A percentile compares a stretch with the other conserved stretches of the same genome.
These are phyloP conservation scores for Oenanthe oenanthe DNA, from an alignment of 2,113 vertebrate genomes.

Conservation along the genomic window DNA sequence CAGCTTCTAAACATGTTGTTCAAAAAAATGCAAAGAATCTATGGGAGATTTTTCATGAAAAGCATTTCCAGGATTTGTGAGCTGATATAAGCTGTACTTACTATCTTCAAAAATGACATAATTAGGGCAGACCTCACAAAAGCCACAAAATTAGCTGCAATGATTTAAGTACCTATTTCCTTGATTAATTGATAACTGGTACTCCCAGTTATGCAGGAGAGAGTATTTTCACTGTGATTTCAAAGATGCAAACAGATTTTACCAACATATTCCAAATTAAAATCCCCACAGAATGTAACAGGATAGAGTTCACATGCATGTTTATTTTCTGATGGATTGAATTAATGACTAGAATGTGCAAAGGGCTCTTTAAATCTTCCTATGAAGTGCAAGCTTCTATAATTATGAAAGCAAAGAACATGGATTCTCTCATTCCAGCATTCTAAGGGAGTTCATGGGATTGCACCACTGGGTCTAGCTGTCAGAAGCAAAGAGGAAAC, in stretches of 20 bases:
- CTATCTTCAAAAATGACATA: background rate
- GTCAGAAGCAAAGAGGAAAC: background rate
- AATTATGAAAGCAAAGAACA: accelerated
- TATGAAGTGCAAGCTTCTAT: background rate
- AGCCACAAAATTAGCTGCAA: background rate
- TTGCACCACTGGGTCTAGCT: background rate
- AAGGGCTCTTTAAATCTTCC: background rate
- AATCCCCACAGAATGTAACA: background rate
- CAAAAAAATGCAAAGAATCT: background rate
- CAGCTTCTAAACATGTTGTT: background rate
- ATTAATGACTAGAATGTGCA: background rate
- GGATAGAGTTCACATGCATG: background rate
- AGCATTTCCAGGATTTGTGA: background rate
- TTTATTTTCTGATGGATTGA: background rate
- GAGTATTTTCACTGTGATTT: background rate
- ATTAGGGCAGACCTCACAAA: background rate
- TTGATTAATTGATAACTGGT: background rate
- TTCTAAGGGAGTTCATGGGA: background rate
- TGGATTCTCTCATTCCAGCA: background rate
- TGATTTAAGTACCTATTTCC: background rate
- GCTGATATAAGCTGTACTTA: background rate
- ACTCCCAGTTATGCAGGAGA: background rate
- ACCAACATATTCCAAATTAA: background rate
- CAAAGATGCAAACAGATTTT: background rate
- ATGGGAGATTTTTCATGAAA: background rate